Conservation (phyloP, 2,113 vertebrate genomes). For the Oenanthe oenanthe region DNA sequence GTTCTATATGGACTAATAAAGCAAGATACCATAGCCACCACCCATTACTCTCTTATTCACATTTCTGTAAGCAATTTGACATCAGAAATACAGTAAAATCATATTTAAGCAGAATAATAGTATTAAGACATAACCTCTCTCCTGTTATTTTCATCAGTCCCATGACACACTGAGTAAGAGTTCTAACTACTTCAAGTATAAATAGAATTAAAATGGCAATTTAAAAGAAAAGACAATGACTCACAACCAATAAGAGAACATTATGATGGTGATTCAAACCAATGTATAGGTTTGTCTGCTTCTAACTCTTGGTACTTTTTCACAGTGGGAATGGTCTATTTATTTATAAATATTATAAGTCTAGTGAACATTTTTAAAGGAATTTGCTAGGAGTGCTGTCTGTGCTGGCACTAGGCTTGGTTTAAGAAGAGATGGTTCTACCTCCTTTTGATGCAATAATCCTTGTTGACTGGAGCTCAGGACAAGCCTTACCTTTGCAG, state of each 20-base stretch:
- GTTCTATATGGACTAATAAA: background rate
- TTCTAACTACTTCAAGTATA: slow-evolving; percentile 20
- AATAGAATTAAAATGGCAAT: slow-evolving; percentile 48
- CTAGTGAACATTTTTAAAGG: background rate
- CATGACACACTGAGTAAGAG: slow-evolving; percentile 43
- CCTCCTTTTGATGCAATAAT: slow-evolving; percentile 20
- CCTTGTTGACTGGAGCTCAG: background rate
- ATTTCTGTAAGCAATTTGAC: background rate
- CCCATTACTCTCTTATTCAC: background rate
- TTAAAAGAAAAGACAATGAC: slow-evolving; percentile 41
- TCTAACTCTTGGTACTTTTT: background rate
- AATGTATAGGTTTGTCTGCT: background rate
- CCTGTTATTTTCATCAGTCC: slow-evolving; percentile 5
- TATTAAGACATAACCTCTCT: background rate
- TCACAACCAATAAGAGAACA: slow-evolving; percentile 37
- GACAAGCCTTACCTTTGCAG: slow-evolving; percentile 89
- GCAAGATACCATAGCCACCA: background rate
- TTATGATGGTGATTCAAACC: background rate
- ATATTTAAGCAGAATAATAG: background rate
- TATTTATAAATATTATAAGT: background rate
- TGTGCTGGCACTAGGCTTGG: background rate
- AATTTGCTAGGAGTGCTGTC: background rate
- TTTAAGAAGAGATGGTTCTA: slow-evolving; percentile 2
- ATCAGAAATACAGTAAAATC: background rate
- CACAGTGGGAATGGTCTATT: background rate